Base-by-base conservation (phyloP, 2,113 vertebrate species). In the Sorex araneus region DNA sequence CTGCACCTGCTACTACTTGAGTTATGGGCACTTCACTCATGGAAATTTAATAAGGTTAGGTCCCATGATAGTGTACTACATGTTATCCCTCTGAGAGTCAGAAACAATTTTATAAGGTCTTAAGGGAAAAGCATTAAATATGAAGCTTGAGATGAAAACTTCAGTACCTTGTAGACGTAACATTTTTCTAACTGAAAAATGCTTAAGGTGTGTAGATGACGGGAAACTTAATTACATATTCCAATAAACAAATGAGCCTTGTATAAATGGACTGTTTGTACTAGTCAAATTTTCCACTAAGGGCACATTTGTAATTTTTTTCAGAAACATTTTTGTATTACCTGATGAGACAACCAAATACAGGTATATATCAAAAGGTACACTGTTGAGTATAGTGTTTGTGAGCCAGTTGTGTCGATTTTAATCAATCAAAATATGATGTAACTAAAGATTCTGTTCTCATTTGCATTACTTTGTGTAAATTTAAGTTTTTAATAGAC, bases 1-100 rank as follows among this genome's bases (percentile, higher is more conserved):
- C 92, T 95, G 94, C 96, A 97, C 92, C 96, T 95, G 96, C 93
- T 96, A 81, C 89, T 89, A 36, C 86, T 89, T 95, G 91, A 95
- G 93, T 82, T 95, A 87, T 64, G 69, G 57, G 11, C 66, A 71
- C 87, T 93, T 95, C 84, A 69, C 80, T 93, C 83, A 75, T 82
- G 81, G 92, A 95, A 96, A 96, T 92, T 95, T 91, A 95, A 96
- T 96, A 97, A 95, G 93, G 94, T 92, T 92, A 89, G 89, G 57
- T 92, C 80, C 66, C 77, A 89, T 67, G 91, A 86, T 54, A 84
- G 67, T 76, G 25, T 73, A 47, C 34, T 63, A 70, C 75, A 88
- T 82, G 70, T 78, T 93, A 60, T 78, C 32, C 76, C 4, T 47
- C 3, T 13, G 34, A 54, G 36, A 60, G 28, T 81, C 70, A 94